Evolutionary conservation across 1,140 invertebrate genomes (phyloP).

Genomic region (Drosophila sulfurigaster): DNA sequence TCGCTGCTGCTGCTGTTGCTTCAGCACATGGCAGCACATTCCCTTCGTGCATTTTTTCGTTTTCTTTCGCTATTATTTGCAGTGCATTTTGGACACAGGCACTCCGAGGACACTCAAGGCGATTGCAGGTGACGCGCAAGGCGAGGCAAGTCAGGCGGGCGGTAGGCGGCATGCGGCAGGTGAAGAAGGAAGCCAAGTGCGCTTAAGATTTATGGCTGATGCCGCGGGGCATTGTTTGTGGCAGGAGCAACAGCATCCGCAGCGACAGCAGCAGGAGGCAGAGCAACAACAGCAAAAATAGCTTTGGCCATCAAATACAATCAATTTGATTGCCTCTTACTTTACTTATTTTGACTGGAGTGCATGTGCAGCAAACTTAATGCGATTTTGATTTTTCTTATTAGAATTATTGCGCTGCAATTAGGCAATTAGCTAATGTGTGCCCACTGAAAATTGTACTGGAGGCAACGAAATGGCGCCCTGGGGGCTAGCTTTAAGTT

Average conservation of each 20-base stretch:
- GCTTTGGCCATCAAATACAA: slow-evolving; percentile 74
- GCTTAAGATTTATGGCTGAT: slow-evolving; percentile 77
- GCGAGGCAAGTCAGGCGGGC: background rate
- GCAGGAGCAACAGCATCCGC: slow-evolving; percentile 17
- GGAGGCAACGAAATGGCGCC: background rate
- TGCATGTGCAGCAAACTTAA: slow-evolving; percentile 39
- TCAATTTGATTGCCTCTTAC: slow-evolving; percentile 76
- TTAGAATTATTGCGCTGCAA: slow-evolving; percentile 53
- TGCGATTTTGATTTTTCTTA: slow-evolving; percentile 72
- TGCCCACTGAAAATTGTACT: background rate
- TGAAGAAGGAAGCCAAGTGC: slow-evolving; percentile 52
- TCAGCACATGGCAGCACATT: slow-evolving; percentile 16
- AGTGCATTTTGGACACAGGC: slow-evolving; percentile 71
- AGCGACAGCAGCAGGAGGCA: background rate
- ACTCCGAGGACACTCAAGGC: slow-evolving; percentile 71
- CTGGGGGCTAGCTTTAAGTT: background rate
- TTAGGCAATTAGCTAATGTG: slow-evolving; percentile 67
- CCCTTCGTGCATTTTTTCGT: slow-evolving; percentile 22
- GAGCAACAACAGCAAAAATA: background rate
- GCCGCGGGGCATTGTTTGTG: slow-evolving; percentile 35
- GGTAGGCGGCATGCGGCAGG: slow-evolving; percentile 13
- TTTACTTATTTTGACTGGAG: background rate
- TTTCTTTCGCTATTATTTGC: slow-evolving; percentile 61
- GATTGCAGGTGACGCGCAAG: slow-evolving; percentile 51
- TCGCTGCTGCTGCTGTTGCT: slow-evolving; percentile 29